A percentile compares a stretch with the other conserved stretches of the same genome.
Evolutionary conservation across 2,888 invertebrate genomes (phyloP).

Genomic region (Xanthia togata): DNA sequence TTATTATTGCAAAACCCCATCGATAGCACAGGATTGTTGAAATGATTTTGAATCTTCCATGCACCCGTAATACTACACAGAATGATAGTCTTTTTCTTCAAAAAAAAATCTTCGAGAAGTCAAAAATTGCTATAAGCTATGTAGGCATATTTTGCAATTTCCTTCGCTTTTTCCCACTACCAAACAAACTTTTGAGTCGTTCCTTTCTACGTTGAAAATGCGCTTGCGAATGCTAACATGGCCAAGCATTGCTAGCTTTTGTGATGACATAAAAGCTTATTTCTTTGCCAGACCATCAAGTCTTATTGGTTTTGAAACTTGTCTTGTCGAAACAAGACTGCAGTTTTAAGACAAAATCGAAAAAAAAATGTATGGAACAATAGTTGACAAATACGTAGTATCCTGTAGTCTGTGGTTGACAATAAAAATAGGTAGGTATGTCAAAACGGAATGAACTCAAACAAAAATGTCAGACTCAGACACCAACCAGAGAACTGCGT

Average conservation of each 20-base stretch:
- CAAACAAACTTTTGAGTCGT: background rate
- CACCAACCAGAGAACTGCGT: conserved; percentile 80
- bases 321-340: background rate
- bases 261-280: background rate
- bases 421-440: too few species aligned
- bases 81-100: background rate
- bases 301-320: background rate
- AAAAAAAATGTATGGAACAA: too few species aligned
- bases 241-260: too few species aligned
- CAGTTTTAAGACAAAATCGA: background rate
- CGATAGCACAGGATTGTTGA: too few species aligned
- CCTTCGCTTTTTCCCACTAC: conserved; percentile 1
- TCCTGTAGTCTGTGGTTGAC: too few species aligned
- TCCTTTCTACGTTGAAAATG: background rate
- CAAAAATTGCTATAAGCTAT: background rate
- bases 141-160: conserved; percentile 3
- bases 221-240: background rate
- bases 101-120: background rate
- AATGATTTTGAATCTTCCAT: background rate
- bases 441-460: conserved; percentile 64
- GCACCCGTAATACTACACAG: too few species aligned
- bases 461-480: conserved; percentile 76
- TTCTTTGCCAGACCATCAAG: background rate
- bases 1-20: too few species aligned
- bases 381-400: too few species aligned